These are phyloP conservation scores for Octomys mimax DNA, from an alignment of 2,797 vertebrate species.

Conservation along the genomic window DNA sequence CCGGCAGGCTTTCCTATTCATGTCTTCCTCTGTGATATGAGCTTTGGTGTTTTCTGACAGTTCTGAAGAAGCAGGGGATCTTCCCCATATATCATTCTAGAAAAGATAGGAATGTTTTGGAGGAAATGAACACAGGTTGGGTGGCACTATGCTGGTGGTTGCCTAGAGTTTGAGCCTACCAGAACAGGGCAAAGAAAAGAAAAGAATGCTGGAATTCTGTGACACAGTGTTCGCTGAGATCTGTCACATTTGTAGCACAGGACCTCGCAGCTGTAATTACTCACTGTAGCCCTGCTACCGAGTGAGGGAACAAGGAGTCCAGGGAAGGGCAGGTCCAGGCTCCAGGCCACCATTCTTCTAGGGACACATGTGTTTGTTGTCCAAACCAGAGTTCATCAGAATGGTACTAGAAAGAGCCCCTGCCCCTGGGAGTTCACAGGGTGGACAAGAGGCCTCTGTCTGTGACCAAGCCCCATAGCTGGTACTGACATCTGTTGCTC, in stretches of 20 bases:
- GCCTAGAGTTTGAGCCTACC: background rate
- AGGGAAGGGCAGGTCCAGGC: accelerated
- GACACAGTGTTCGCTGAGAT: background rate
- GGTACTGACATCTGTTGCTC: accelerated
- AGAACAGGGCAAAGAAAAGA: background rate
- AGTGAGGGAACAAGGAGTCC: background rate
- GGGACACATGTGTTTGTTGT: accelerated
- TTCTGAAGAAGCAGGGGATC: no score
- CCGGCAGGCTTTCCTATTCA: conserved; percentile 87
- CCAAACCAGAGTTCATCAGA: background rate
- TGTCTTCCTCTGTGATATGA: no score
- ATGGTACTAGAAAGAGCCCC: background rate
- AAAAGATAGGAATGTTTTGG: no score
- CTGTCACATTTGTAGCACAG: background rate
- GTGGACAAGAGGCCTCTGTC: background rate
- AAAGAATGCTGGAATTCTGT: background rate
- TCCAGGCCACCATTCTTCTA: background rate
- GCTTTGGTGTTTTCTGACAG: no score
- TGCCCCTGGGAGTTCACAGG: background rate
- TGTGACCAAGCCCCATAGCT: no score
- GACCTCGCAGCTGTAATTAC: background rate
- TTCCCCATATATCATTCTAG: no score
- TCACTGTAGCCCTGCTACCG: background rate
- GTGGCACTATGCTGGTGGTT: background rate
- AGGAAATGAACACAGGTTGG: background rate